phyloP scores from a whole-genome alignment of 2,113 vertebrate species.

The Oryzias curvinotus region DNA sequence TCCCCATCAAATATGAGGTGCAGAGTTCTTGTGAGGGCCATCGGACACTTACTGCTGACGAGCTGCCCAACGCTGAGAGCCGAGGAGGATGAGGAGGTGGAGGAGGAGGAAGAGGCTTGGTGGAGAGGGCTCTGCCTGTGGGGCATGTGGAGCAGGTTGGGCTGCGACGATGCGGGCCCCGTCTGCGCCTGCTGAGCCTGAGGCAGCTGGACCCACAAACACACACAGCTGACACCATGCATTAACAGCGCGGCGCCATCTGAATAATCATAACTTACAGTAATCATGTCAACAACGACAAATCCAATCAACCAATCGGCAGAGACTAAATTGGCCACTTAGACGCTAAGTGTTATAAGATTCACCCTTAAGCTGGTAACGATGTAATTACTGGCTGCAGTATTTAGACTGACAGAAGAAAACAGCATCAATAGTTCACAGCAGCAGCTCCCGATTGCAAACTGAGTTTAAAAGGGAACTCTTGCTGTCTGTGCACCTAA shows the following conservation, averaged over 20 bases:
- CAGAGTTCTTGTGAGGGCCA: conserved; percentile 19
- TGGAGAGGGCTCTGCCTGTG: conserved; percentile 91
- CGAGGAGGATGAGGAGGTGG: conserved; percentile 94
- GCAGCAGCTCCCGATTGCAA: conserved; percentile 10
- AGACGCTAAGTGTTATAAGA: conserved; percentile 41
- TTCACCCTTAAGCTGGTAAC: conserved; percentile 34
- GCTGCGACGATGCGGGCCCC: conserved; percentile 85
- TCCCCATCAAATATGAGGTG: not conserved
- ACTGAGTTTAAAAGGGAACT: conserved; percentile 18
- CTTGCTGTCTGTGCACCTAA: conserved; percentile 16
- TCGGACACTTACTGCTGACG: conserved; percentile 96
- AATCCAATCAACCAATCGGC: conserved; percentile 49
- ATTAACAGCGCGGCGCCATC: conserved; percentile 12
- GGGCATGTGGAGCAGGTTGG: conserved; percentile 92
- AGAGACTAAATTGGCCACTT: conserved; percentile 55
- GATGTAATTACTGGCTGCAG: conserved; percentile 41
- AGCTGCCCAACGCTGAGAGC: conserved; percentile 98
- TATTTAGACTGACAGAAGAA: conserved; percentile 46
- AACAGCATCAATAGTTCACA: conserved; percentile 23
- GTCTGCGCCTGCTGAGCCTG: conserved; percentile 87
- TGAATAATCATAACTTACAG: conserved; percentile 29
- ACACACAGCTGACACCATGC: conserved; percentile 25
- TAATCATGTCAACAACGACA: conserved; percentile 36
- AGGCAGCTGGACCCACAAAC: conserved; percentile 80
- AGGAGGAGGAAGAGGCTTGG: conserved; percentile 93